Evolutionary conservation across 2,113 vertebrate genomes (phyloP).

Genomic region (Crotalus helleri): DNA sequence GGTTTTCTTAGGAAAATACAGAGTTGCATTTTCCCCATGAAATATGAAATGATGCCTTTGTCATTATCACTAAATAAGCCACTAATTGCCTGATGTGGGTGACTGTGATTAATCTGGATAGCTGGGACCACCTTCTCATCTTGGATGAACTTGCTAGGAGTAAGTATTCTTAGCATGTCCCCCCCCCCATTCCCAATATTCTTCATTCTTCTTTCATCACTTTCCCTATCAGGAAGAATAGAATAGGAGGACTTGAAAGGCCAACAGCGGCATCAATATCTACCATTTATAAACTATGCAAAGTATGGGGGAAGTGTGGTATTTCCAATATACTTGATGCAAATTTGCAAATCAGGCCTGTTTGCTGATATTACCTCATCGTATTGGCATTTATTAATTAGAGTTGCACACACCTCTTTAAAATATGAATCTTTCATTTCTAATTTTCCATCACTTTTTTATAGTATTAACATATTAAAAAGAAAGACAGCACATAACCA

Average conservation of each 20-base stretch:
- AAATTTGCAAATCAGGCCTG: slow-evolving; percentile 26
- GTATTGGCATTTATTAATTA: slow-evolving; percentile 47
- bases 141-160: neutral
- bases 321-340: slow-evolving; percentile 24
- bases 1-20: neutral
- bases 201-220: neutral
- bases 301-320: slow-evolving; percentile 8
- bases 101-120: neutral
- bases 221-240: neutral
- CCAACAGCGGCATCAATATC: neutral
- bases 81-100: neutral
- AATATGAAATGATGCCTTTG: neutral
- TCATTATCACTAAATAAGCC: neutral
- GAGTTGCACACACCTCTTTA: slow-evolving; percentile 28
- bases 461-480: neutral
- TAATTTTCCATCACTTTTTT: slow-evolving; percentile 38
- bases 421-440: slow-evolving; percentile 14
- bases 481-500: slow-evolving; percentile 1
- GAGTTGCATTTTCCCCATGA: neutral
- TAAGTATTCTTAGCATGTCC: neutral
- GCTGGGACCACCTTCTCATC: neutral
- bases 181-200: neutral
- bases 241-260: neutral
- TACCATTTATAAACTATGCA: slow-evolving; percentile 48
- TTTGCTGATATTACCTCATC: slow-evolving; percentile 31